These are phyloP conservation scores for Bombus affinis DNA, from an alignment of 1,140 invertebrate species.

Conservation along the genomic window DNA sequence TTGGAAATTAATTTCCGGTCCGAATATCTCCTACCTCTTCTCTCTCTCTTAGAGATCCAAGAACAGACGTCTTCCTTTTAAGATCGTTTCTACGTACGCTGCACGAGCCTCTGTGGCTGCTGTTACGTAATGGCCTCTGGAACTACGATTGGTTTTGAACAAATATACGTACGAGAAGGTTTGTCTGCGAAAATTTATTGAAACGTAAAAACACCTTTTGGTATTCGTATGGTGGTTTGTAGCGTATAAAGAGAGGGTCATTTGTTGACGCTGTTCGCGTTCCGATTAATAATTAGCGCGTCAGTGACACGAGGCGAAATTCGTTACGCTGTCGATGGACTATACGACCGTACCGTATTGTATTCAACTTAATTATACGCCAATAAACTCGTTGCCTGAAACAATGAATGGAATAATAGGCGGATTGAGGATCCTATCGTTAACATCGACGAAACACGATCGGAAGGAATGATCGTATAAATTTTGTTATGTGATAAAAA, in stretches of 20 bases:
- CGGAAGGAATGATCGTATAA: neutral
- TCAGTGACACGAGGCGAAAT: conserved; percentile 1
- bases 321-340: neutral
- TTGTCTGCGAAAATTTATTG: neutral
- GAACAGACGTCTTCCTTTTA: neutral
- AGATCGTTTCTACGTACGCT: too few species aligned
- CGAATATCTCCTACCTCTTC: neutral
- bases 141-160: too few species aligned
- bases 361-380: conserved; percentile 2
- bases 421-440: neutral
- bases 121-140: neutral
- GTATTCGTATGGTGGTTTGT: neutral
- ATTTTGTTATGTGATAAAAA: neutral
- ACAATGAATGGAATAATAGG: conserved; percentile 7
- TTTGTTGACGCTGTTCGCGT: neutral
- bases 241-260: neutral
- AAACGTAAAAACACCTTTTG: neutral
- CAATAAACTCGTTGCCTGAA: neutral
- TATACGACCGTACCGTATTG: neutral
- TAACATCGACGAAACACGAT: neutral
- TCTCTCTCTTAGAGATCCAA: neutral
- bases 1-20: conserved; percentile 33
- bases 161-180: neutral
- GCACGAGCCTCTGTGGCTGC: neutral
- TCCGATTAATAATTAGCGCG: conserved; percentile 21